These are phyloP conservation scores for Grus americana DNA, from an alignment of 2,113 vertebrate genomes.

Conservation along the genomic window DNA sequence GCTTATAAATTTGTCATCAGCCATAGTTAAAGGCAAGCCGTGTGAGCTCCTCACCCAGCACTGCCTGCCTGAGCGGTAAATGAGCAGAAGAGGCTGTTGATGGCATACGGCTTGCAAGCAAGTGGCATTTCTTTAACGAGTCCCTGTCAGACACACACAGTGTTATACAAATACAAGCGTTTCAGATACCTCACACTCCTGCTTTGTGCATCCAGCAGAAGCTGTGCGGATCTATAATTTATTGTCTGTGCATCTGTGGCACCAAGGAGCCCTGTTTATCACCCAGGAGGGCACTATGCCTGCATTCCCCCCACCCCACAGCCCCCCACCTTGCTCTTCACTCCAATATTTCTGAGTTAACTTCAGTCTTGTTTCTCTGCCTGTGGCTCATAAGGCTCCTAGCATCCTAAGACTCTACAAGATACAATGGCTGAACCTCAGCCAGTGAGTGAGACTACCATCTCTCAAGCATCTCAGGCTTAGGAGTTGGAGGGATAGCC, in stretches of 20 bases:
- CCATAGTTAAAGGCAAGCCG: neutral
- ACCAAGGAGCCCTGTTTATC: neutral
- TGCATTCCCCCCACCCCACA: neutral
- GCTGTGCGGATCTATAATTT: neutral
- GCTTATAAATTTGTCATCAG: slow-evolving; percentile 9
- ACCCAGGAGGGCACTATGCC: neutral
- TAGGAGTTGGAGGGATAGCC: neutral
- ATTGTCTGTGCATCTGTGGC: neutral
- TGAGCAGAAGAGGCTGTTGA: neutral
- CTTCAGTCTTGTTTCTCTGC: neutral
- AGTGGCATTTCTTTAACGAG: neutral
- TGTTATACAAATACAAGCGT: neutral
- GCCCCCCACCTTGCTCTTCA: neutral
- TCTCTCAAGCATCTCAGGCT: neutral
- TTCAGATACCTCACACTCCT: neutral
- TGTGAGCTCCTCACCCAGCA: neutral
- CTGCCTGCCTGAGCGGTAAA: neutral
- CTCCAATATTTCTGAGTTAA: neutral
- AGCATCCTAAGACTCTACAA: neutral
- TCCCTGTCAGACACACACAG: neutral
- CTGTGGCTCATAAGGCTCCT: neutral
- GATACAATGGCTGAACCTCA: neutral
- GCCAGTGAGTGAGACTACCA: neutral
- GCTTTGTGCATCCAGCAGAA: neutral
- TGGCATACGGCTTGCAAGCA: neutral